These are phyloP conservation scores for Synergus gifuensis DNA, from an alignment of 2,888 invertebrate species.

Conservation along the genomic window DNA sequence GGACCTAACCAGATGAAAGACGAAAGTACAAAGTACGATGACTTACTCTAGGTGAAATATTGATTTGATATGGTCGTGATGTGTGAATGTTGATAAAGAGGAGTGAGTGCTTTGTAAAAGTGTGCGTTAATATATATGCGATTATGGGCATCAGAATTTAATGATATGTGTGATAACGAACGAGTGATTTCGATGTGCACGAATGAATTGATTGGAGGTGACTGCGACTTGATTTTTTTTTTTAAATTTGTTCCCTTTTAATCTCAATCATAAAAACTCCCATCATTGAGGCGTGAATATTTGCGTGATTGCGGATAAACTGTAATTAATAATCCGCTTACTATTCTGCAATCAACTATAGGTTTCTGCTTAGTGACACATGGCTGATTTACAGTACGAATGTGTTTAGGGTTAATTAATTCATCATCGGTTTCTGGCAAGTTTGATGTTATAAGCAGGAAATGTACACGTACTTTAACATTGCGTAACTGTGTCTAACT, in stretches of 20 bases:
- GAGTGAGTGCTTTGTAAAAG: conserved; percentile 7
- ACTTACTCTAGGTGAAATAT: background rate
- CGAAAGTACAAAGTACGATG: background rate
- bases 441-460: background rate
- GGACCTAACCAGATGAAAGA: background rate
- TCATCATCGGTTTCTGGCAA: too few relatives aligned
- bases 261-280: too few relatives aligned
- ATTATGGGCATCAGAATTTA: conserved; percentile 23
- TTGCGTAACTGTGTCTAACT: background rate
- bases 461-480: background rate
- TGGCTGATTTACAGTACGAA: background rate
- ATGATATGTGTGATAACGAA: conserved; percentile 53
- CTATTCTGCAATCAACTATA: background rate
- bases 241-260: background rate
- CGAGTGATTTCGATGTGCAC: conserved; percentile 65
- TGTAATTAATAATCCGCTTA: background rate
- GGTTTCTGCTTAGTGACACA: background rate
- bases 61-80: conserved; percentile 15
- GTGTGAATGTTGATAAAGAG: conserved; percentile 23
- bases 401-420: conserved; percentile 12
- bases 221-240: conserved; percentile 52
- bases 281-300: background rate
- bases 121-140: background rate
- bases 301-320: background rate
- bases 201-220: conserved; percentile 56